phyloP scores from a whole-genome alignment of 2,888 invertebrate genomes.

The Pristionchus fissidentatus region DNA sequence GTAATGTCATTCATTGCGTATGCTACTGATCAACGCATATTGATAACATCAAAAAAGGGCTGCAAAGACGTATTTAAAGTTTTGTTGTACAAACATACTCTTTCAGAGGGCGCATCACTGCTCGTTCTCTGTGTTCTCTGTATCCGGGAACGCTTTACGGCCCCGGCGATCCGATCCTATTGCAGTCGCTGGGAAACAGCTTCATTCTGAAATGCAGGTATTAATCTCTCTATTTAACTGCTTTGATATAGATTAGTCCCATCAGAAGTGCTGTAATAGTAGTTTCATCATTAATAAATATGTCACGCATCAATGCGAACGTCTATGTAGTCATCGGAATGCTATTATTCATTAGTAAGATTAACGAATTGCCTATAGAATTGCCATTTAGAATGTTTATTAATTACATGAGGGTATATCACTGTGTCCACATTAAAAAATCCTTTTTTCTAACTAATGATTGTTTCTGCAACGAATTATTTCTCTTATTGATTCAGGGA shows the following conservation, averaged over 20 bases:
- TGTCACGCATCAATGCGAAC: no score
- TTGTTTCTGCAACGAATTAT: no score
- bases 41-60: neutral
- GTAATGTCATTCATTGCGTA: neutral
- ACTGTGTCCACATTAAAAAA: neutral
- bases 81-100: neutral
- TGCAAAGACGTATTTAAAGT: neutral
- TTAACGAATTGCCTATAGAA: neutral
- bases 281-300: no score
- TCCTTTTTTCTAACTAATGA: neutral
- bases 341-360: neutral
- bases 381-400: neutral
- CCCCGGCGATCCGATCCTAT: constrained; percentile 42
- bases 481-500: constrained; percentile 44
- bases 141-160: constrained; percentile 44
- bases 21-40: neutral
- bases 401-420: neutral
- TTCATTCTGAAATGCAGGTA: constrained; percentile 42
- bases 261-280: neutral
- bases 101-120: constrained; percentile 11
- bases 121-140: neutral
- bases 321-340: neutral
- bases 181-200: constrained; percentile 39
- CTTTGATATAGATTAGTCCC: no score
- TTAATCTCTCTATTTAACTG: neutral